Evolutionary conservation across 2,888 invertebrate genomes (phyloP).

Genomic region (Eueremaeus valkanovi): DNA sequence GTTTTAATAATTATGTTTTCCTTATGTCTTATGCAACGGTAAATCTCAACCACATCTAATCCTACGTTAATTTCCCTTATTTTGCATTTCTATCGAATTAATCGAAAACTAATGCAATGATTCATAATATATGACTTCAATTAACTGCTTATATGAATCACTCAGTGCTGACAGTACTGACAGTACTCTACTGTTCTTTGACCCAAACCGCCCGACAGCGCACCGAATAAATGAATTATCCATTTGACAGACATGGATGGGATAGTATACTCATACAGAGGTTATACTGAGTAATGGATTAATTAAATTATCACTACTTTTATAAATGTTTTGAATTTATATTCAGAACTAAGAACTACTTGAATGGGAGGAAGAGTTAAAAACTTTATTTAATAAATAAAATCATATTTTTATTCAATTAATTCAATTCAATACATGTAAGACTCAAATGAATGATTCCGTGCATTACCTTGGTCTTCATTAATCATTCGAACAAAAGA

Average conservation of each 20-base stretch:
- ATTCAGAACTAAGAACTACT: too few relatives aligned
- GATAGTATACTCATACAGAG: too few relatives aligned
- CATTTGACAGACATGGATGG: not conserved
- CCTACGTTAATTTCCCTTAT: not conserved
- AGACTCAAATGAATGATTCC: too few relatives aligned
- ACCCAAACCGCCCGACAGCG: slow-evolving; percentile 8
- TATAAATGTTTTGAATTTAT: not conserved
- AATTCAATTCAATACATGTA: too few relatives aligned
- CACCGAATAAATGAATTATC: not conserved
- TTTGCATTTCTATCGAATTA: not conserved
- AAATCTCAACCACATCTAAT: slow-evolving; percentile 4
- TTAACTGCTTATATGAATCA: too few relatives aligned
- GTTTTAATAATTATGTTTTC: not conserved
- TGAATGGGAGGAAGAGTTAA: too few relatives aligned
- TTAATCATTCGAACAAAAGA: too few relatives aligned
- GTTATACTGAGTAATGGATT: not conserved
- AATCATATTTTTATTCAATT: too few relatives aligned
- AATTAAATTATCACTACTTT: not conserved
- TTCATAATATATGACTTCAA: slow-evolving; percentile 26
- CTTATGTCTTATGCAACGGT: slow-evolving; percentile 5
- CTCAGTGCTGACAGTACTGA: not conserved
- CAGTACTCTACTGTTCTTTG: not conserved
- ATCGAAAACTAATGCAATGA: not conserved
- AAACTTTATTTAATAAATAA: too few relatives aligned
- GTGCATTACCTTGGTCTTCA: too few relatives aligned